Conservation (phyloP, 2,888 invertebrate species). For the Drosophila mimica region DNA sequence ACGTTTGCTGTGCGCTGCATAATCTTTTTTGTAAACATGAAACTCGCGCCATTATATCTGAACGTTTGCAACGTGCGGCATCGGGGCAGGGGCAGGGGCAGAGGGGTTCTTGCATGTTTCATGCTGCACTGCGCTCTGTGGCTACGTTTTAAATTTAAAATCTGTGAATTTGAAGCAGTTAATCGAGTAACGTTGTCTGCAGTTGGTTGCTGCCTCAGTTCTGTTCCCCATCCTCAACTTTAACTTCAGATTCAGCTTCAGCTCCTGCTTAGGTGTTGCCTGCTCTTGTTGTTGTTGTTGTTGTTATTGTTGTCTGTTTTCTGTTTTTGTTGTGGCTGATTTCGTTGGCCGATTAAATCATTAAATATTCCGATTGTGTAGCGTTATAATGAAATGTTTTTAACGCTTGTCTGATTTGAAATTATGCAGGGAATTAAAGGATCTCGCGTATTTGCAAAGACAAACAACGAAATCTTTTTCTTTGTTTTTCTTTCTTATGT, state of each 20-base stretch:
- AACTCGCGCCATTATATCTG: conserved; percentile 84
- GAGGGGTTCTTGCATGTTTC: conserved; percentile 45
- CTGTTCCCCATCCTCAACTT: background rate
- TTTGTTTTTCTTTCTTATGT: conserved; percentile 33
- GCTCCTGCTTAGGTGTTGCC: conserved; percentile 72
- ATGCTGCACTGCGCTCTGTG: conserved; percentile 49
- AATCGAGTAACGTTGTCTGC: conserved; percentile 77
- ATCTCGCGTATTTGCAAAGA: conserved; percentile 67
- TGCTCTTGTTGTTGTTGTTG: conserved; percentile 37
- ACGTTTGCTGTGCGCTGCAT: conserved; percentile 77
- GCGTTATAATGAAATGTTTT: conserved; percentile 85
- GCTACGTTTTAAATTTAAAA: conserved; percentile 81
- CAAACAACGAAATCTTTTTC: conserved; percentile 21
- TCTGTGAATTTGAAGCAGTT: conserved; percentile 83
- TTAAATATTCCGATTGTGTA: conserved; percentile 85
- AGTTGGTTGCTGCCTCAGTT: conserved; percentile 37
- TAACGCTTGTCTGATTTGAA: conserved; percentile 84
- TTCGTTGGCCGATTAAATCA: conserved; percentile 81
- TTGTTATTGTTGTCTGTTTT: conserved; percentile 37
- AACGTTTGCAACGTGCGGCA: conserved; percentile 35
- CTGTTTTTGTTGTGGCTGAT: conserved; percentile 58
- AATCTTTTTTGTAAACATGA: conserved; percentile 83
- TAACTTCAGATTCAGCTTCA: conserved; percentile 9
- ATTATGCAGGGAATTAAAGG: conserved; percentile 84
- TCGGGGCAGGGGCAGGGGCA: background rate